Conservation (phyloP, 2,113 vertebrate genomes). For the Sialia sialis region DNA sequence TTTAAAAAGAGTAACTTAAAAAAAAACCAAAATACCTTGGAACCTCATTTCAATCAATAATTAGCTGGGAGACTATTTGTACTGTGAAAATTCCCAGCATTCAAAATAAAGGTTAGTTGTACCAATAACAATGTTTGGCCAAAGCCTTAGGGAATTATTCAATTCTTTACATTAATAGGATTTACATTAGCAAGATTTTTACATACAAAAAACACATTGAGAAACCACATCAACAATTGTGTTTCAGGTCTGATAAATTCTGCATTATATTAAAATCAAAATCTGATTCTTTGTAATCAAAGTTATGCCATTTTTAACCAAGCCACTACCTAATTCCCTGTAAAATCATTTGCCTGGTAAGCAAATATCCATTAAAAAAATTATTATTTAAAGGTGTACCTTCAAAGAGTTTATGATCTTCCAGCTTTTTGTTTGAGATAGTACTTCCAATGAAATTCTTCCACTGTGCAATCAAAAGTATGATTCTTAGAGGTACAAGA, state of each 20-base stretch:
- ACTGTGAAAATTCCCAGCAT: background rate
- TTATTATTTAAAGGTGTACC: background rate
- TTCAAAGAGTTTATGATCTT: background rate
- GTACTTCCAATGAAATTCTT: background rate
- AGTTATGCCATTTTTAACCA: background rate
- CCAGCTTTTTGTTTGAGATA: background rate
- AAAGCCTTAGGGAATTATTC: background rate
- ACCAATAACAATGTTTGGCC: background rate
- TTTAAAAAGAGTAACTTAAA: background rate
- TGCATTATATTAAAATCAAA: background rate
- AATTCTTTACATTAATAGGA: background rate
- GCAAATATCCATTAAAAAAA: background rate
- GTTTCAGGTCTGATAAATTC: background rate
- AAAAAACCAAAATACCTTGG: background rate
- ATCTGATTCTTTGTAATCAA: background rate
- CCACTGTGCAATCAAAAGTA: background rate
- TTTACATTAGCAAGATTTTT: background rate
- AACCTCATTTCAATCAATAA: background rate
- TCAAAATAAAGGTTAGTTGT: background rate
- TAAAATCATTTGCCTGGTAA: background rate
- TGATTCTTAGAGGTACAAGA: background rate
- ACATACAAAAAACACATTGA: background rate
- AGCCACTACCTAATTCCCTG: background rate
- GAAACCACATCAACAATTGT: background rate
- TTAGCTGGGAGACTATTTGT: accelerated